Conservation (phyloP, 1,140 invertebrate genomes). For the Antheraea pernyi region DNA sequence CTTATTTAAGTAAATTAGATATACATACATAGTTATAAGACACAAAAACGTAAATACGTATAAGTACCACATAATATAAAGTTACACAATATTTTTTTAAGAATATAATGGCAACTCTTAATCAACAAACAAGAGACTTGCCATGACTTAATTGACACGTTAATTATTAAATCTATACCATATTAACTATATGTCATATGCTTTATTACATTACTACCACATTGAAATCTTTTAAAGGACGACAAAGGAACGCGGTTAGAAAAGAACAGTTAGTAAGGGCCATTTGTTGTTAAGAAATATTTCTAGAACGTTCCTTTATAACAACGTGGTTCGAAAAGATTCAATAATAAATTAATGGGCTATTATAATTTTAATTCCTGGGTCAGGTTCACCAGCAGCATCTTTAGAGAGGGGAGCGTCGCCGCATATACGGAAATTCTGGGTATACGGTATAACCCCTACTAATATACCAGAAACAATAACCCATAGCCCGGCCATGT, state of each 20-base stretch:
- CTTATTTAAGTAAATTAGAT: too few relatives aligned
- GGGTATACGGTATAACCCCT: slow-evolving; percentile 83
- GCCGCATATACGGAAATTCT: slow-evolving; percentile 83
- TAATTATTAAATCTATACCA: not conserved
- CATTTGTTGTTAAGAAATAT: too few relatives aligned
- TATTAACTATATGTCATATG: slow-evolving; percentile 4
- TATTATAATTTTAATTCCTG: slow-evolving; percentile 66
- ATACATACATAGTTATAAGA: too few relatives aligned
- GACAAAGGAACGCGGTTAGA: too few relatives aligned
- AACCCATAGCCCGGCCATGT: slow-evolving; percentile 87
- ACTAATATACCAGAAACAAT: slow-evolving; percentile 88
- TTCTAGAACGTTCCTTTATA: not conserved
- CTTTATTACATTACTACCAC: not conserved
- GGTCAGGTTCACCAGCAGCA: slow-evolving; percentile 58
- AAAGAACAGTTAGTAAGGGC: too few relatives aligned
- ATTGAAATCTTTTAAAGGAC: too few relatives aligned
- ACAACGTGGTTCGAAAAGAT: not conserved
- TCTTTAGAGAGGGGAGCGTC: slow-evolving; percentile 82
- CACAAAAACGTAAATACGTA: too few relatives aligned
- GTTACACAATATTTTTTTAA: too few relatives aligned
- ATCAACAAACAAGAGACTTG: too few relatives aligned
- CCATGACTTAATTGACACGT: too few relatives aligned
- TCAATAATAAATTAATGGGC: slow-evolving; percentile 45
- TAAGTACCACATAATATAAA: too few relatives aligned
- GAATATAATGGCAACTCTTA: too few relatives aligned